phyloP scores from a whole-genome alignment of 1,140 invertebrate species.

The Eufriesea mexicana region DNA sequence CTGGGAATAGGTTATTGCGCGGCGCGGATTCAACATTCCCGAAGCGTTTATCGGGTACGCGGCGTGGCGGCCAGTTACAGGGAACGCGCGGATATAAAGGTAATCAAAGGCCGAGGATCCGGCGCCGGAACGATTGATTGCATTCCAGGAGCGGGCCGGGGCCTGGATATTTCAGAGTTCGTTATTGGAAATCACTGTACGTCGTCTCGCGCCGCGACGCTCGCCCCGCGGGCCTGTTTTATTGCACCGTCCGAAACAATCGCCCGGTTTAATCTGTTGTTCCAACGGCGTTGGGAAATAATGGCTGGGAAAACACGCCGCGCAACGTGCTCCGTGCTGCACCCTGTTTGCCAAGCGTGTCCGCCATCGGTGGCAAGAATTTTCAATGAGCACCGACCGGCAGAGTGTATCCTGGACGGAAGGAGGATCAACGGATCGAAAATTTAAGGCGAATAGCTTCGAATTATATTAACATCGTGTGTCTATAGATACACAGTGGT shows the following conservation, averaged over 20 bases:
- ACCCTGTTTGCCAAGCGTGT: not conserved
- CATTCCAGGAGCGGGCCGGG: conserved; percentile 30
- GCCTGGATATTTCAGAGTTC: conserved; percentile 48
- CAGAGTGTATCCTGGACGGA: no score
- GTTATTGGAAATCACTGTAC: conserved; percentile 52
- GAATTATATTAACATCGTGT: no score
- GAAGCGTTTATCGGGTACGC: conserved; percentile 35
- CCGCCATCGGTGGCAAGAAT: not conserved
- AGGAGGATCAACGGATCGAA: no score
- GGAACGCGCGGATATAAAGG: conserved; percentile 47
- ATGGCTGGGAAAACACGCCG: not conserved
- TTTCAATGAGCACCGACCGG: not conserved
- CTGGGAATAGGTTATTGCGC: conserved; percentile 42
- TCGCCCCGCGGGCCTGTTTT: conserved; percentile 12
- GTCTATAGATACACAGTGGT: not conserved
- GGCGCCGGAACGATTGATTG: conserved; percentile 49
- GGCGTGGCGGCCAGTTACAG: conserved; percentile 25
- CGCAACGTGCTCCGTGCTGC: not conserved
- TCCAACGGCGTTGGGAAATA: not conserved
- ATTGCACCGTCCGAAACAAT: conserved; percentile 37
- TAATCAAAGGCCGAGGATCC: conserved; percentile 51
- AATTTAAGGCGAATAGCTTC: no score
- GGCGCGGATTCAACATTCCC: conserved; percentile 46
- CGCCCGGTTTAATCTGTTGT: conserved; percentile 25
- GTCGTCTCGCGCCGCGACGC: conserved; percentile 14